Evolutionary conservation across 2,888 invertebrate species (phyloP).

Genomic region (Bursaphelenchus okinawaensis): DNA sequence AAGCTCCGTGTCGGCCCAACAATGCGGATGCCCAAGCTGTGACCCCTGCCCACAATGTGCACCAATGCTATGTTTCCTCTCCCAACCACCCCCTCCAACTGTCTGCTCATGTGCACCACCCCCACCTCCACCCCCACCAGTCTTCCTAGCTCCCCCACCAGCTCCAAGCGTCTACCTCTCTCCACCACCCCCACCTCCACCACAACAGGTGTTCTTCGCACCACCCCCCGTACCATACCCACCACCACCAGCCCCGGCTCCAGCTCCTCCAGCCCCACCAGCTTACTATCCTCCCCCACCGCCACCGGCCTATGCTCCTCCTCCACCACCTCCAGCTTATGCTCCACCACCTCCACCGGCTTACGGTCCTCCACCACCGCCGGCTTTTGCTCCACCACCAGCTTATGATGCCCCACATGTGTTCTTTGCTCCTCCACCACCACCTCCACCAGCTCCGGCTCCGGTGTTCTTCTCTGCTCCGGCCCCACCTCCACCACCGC

Average conservation of each 20-base stretch:
- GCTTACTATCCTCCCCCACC: not conserved
- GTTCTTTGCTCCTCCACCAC: slow-evolving; percentile 1
- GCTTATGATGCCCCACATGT: not conserved
- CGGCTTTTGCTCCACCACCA: not conserved
- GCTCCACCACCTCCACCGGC: not conserved
- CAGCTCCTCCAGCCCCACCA: not conserved
- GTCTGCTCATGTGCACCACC: not conserved
- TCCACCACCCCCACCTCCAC: not conserved
- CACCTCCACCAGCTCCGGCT: not conserved
- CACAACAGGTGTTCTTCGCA: not conserved
- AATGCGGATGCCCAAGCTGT: slow-evolving; percentile 2
- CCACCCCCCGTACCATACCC: not conserved
- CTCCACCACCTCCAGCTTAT: not conserved
- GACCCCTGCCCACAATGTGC: not conserved
- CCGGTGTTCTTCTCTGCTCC: not conserved
- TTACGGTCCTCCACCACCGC: not conserved
- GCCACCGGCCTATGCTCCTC: not conserved
- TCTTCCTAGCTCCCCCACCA: not conserved
- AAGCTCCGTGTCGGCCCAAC: not conserved
- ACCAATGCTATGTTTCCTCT: not conserved
- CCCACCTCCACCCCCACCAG: not conserved
- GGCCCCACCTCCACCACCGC: slow-evolving; percentile 1
- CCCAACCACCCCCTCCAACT: not conserved
- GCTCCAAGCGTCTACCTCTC: not conserved
- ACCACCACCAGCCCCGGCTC: not conserved